Evolutionary conservation across 37 sponge, comb jelly and placozoan species (phyloP), one percentile per base, ranked within the genome.

Genomic region (Halichondria panicea): DNA sequence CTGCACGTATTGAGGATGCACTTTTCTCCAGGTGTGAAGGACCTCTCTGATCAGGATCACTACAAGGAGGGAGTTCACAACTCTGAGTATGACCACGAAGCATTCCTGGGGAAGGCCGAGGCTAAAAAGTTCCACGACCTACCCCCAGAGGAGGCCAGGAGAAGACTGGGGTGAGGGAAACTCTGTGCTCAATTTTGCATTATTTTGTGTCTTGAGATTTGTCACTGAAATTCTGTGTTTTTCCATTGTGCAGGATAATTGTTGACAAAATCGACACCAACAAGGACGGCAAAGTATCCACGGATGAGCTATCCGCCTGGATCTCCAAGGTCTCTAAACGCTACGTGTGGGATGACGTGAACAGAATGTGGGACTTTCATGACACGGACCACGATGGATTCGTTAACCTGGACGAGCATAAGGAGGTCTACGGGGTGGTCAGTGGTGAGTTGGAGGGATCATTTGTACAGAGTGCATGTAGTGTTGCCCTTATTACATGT

Each of bases 101-200:
- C 94, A 0, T 93, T 96, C 70, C 86, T 96, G 43, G 97, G 97
- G 0, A 85, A 91, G 64, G 97, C 89, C 6, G 56, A 71, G 55
- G 95, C 91, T 15, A 79, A 90, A 53, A 72, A 77, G 52, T 93
- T 96, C 43, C 71, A 79, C 31, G 54, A 83, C 13, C 91, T 96
- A 43, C 69, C 92, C 2, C 82, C 91, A 33, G 81, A 77, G 30
- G 92, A 96, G 63, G 91, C 94, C 11, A 93, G 74, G 43, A 83
- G 71, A 57, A 89, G 89, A 75, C 67, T 83, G 38, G 57, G 62
- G 89, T 83, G 41, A 72, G 68, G 70, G n/a, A n/a, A n/a, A n/a
- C n/a, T n/a, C n/a, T n/a, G n/a, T n/a, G n/a, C n/a, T n/a, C n/a
- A n/a, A n/a, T n/a, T n/a, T n/a, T n/a, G n/a, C n/a, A n/a, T n/a